Conservation (phyloP, 2,113 vertebrate genomes). For the Callionymus lyra region DNA sequence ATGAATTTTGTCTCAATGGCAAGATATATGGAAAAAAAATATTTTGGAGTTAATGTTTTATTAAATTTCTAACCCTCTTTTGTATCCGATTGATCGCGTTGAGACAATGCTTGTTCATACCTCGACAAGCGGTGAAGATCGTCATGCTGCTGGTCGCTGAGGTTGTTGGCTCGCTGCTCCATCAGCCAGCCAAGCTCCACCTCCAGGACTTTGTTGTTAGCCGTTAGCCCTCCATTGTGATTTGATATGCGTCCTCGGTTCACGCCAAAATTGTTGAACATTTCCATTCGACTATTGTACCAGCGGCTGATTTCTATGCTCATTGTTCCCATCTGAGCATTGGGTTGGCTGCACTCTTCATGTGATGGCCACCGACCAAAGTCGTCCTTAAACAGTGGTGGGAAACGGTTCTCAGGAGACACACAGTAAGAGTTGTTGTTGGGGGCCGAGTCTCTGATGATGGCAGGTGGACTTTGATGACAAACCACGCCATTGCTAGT, state of each 20-base stretch:
- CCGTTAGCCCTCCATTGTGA: constrained; percentile 24
- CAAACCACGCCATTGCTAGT: constrained; percentile 64
- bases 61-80: too few relatives aligned
- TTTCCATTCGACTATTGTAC: constrained; percentile 79
- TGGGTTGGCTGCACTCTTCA: constrained; percentile 79
- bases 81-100: too few relatives aligned
- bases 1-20: too few relatives aligned
- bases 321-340: constrained; percentile 76
- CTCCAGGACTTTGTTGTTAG: constrained; percentile 51
- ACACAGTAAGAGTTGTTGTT: constrained; percentile 44
- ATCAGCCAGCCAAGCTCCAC: constrained; percentile 65
- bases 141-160: constrained; percentile 30
- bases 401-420: constrained; percentile 63
- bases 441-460: constrained; percentile 25
- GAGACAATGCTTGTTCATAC: too few relatives aligned
- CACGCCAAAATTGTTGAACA: constrained; percentile 63
- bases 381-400: constrained; percentile 78
- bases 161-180: constrained; percentile 61
- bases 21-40: too few relatives aligned
- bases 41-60: too few relatives aligned
- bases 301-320: constrained; percentile 83
- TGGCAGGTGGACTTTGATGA: constrained; percentile 50
- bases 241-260: background rate
- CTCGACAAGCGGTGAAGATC: constrained; percentile 25
- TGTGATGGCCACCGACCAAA: constrained; percentile 87